Evolutionary conservation across 2,888 invertebrate species (phyloP).

Genomic region (Spatulosminthurus flaviceps): DNA sequence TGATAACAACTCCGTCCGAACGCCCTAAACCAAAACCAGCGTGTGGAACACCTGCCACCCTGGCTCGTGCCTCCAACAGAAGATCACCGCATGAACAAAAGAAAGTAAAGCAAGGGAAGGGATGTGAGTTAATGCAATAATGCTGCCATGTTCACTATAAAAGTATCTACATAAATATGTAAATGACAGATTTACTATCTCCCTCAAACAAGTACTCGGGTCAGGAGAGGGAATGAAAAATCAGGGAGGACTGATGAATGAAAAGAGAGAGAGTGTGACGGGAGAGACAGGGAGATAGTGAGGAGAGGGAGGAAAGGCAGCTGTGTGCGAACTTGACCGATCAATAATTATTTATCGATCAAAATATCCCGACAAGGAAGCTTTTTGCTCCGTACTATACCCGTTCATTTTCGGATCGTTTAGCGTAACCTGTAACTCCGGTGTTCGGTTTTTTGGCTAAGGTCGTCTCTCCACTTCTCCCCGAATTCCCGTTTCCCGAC

Average conservation of each 20-base stretch:
- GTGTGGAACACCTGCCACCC: no score
- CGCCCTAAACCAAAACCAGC: no score
- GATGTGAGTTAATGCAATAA: no score
- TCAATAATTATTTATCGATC: slow-evolving; percentile 45
- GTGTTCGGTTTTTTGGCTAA: slow-evolving; percentile 31
- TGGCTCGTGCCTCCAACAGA: no score
- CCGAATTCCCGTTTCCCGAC: slow-evolving; percentile 27
- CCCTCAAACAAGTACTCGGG: no score
- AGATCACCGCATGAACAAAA: no score
- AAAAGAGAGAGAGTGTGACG: not conserved
- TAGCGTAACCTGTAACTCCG: slow-evolving; percentile 53
- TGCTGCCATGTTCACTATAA: no score
- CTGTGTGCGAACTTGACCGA: slow-evolving; percentile 36
- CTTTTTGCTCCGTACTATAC: slow-evolving; percentile 44
- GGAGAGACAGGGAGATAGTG: not conserved
- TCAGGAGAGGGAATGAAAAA: slow-evolving; percentile 11
- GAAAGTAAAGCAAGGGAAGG: no score
- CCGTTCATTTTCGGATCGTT: slow-evolving; percentile 56
- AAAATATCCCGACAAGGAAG: slow-evolving; percentile 45
- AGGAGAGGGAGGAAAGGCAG: slow-evolving; percentile 13
- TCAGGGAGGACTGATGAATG: slow-evolving; percentile 16
- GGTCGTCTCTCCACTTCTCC: slow-evolving; percentile 1
- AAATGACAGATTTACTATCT: no score
- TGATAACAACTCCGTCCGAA: no score
- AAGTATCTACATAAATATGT: no score